Evolutionary conservation across 1,140 invertebrate genomes (phyloP), one percentile per base, ranked within the genome.

Genomic region (Scaptomyza hsui): DNA sequence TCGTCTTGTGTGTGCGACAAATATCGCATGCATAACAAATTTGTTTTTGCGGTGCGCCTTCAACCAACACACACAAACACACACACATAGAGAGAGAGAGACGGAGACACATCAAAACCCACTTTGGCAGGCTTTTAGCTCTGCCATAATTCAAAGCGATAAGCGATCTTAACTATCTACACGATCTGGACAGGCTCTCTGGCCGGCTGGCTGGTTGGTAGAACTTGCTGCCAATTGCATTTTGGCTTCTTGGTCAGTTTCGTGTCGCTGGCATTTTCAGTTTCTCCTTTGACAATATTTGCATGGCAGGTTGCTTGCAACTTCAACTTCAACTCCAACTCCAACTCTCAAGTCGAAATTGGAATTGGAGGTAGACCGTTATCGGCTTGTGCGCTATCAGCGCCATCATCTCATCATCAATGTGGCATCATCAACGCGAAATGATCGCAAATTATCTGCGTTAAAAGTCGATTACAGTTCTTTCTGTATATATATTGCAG

Each of bases 151-250:
- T 85, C 81, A 85, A 78, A 35, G 24, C 72, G 80, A 85, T 85
- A 85, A 85, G 81, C 72, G 80, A 85, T 85, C 80, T 85, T 86
- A 85, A 85, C 80, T 85, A 85, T 85, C 80, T 85, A 85, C 80
- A 85, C 80, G 80, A 85, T 85, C 80, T 73, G 81, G 68, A 75
- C 76, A 79, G 76, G 6, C 56, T 19, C 26, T 29, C 26, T 29
- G 55, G 57, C 42, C 35, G 61, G 32, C 32, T 37, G 51, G 26
- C 44, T 47, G 70, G 44, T 52, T 61, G 67, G 18, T 41, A 26
- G 53, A 41, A 53, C 64, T 64, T 48, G 57, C 63, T 76, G 74
- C 73, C 74, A 76, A 76, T 71, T 76, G 74, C 73, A 60, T 67
- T 77, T 72, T 9, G 64, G 60, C 63, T 60, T 59, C 68, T 68